phyloP scores from a whole-genome alignment of 2,888 invertebrate genomes.

The Empis stercorea region DNA sequence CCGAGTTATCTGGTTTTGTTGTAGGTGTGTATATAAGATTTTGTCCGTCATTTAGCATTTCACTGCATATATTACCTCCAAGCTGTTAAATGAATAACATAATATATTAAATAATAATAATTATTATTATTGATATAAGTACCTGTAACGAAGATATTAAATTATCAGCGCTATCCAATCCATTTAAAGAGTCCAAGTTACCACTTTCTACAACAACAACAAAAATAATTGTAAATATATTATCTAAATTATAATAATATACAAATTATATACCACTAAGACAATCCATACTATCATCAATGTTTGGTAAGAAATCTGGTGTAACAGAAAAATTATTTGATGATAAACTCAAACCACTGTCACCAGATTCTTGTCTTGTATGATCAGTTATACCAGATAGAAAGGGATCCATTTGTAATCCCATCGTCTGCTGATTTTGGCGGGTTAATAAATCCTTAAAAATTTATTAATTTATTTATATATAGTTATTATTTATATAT shows the following conservation, averaged over 20 bases:
- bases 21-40: slow-evolving; percentile 77
- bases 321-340: slow-evolving; percentile 78
- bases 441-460: slow-evolving; percentile 14
- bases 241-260: neutral
- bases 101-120: neutral
- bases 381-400: slow-evolving; percentile 73
- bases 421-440: slow-evolving; percentile 18
- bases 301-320: slow-evolving; percentile 79
- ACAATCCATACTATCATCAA: slow-evolving; percentile 85
- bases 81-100: slow-evolving; percentile 42
- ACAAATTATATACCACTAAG: slow-evolving; percentile 57
- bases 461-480: too few relatives aligned
- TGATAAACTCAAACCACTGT: slow-evolving; percentile 85
- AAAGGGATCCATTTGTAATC: slow-evolving; percentile 52
- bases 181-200: slow-evolving; percentile 63
- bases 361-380: slow-evolving; percentile 86
- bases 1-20: slow-evolving; percentile 52
- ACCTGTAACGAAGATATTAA: slow-evolving; percentile 30
- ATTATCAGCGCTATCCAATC: slow-evolving; percentile 78
- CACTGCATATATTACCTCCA: slow-evolving; percentile 73
- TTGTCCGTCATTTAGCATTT: slow-evolving; percentile 80
- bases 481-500: too few relatives aligned
- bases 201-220: slow-evolving; percentile 45
- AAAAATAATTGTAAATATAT: neutral
- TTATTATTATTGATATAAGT: neutral